Evolutionary conservation across 2,113 vertebrate genomes (phyloP), one percentile per base, ranked within the genome.

Genomic region (Gnathonemus longibarbis): DNA sequence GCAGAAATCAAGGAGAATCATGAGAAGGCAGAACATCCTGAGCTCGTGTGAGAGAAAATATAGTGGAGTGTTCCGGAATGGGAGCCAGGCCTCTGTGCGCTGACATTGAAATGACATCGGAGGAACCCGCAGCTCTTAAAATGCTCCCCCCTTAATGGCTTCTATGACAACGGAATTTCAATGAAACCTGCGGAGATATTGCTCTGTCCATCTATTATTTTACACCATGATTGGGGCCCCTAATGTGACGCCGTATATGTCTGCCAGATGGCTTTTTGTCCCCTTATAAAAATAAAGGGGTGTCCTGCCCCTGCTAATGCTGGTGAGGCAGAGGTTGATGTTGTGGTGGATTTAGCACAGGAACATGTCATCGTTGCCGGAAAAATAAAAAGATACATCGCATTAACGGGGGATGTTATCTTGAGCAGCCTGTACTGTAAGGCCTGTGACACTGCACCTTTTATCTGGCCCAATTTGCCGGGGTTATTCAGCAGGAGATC

Each of bases 1-100:
- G 85, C 50, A 27, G 85, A 87, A 87, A 87, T 87, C 85, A 87
- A 87, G 85, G 85, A 50, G 85, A 87, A 87, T 53, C 85, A 49
- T 35, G 49, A 35, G 50, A 49, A 87, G 49, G 49, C 85, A 35
- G 85, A 87, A 35, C 85, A 53, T 35, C 83, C 45, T 46, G 48
- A 48, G 48, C 45, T 84, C 10, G 83, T 48, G 83, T 13, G 45
- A 84, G 13, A 87, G 49, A 31, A 50, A 35, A 52, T 50, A 46
- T 35, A 52, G 49, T 27, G 83, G 83, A 86, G 84, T 87, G n/a
- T 52, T 21, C 21, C 4, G 49, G 50, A 87, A 87, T 87, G 50
- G 50, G 13, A 49, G 31, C 48, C 9, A 6, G 85, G 45, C 85
- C 85, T 53, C 11, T 31, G 39, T 35, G 50, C 13, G 17, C 50